Conservation (phyloP, 1,140 invertebrate genomes). For the Nasonia vitripennis region DNA sequence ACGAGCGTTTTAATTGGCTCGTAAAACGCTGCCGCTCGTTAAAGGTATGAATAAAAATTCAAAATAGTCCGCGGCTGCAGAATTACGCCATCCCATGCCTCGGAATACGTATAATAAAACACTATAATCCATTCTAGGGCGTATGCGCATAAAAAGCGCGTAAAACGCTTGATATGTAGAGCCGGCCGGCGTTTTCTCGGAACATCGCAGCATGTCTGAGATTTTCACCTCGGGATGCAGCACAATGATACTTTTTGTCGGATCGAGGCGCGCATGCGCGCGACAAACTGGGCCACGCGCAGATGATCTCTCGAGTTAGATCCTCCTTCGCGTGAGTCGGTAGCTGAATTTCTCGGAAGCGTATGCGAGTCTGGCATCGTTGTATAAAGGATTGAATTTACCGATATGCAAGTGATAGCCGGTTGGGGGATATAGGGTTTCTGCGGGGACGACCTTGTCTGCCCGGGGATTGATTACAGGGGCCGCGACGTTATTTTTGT, state of each 20-base stretch:
- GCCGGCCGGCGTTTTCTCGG: background rate
- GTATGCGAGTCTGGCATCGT: background rate
- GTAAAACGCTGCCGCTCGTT: too few relatives aligned
- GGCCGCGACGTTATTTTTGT: too few relatives aligned
- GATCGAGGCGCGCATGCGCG: background rate
- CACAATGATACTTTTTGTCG: background rate
- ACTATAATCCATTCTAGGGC: background rate
- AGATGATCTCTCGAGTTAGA: too few relatives aligned
- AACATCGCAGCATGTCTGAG: conserved; percentile 7
- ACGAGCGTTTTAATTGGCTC: too few relatives aligned
- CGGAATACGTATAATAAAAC: too few relatives aligned
- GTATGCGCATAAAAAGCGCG: background rate
- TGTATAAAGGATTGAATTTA: background rate
- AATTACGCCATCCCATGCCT: too few relatives aligned
- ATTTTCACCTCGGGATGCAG: background rate
- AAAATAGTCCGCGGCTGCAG: too few relatives aligned
- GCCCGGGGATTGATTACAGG: background rate
- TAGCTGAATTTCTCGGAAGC: background rate
- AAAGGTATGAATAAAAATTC: too few relatives aligned
- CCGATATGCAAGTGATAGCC: background rate
- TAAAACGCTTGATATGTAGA: background rate
- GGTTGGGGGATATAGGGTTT: background rate
- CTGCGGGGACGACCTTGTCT: background rate
- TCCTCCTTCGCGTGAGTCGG: background rate
- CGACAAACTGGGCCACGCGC: conserved; percentile 14